Evolutionary conservation across 2,113 vertebrate genomes (phyloP).

Genomic region (Euleptes europaea): DNA sequence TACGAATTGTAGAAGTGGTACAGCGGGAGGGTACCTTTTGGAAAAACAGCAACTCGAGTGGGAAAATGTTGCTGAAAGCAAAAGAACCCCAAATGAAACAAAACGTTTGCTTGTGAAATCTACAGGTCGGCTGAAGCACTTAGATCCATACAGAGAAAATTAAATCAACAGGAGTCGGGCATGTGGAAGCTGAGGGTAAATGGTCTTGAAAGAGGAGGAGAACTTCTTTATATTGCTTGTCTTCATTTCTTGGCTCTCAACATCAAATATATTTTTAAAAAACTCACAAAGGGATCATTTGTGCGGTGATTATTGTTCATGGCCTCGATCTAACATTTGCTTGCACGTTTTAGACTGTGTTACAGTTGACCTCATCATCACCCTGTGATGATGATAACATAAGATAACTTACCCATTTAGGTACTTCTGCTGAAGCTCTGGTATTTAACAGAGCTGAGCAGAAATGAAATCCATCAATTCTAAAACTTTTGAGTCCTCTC

Average conservation of each 20-base stretch:
- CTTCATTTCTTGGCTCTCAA: constrained; percentile 7
- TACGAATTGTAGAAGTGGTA: background rate
- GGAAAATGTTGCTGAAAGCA: background rate
- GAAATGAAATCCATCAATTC: constrained; percentile 42
- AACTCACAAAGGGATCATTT: constrained; percentile 14
- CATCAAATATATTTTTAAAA: constrained; percentile 2
- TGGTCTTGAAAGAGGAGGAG: constrained; percentile 19
- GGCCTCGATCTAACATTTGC: constrained; percentile 31
- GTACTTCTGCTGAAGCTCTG: constrained; percentile 42
- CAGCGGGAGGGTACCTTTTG: background rate
- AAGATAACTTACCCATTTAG: constrained; percentile 47
- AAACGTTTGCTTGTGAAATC: constrained; percentile 30
- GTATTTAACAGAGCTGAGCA: constrained; percentile 72
- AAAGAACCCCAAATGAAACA: background rate
- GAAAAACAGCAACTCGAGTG: background rate
- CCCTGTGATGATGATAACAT: constrained; percentile 27
- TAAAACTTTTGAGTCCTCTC: constrained; percentile 55
- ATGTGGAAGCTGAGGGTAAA: background rate
- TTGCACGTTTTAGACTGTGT: background rate
- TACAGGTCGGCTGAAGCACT: constrained; percentile 19
- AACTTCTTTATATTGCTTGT: background rate
- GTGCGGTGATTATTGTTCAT: background rate
- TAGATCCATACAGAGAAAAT: background rate
- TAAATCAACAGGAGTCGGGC: background rate
- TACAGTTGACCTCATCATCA: constrained; percentile 15